Evolutionary conservation across 64 coral and sea anemone genomes (phyloP), one percentile per base, ranked within the genome.

Genomic region (Porites lutea): DNA sequence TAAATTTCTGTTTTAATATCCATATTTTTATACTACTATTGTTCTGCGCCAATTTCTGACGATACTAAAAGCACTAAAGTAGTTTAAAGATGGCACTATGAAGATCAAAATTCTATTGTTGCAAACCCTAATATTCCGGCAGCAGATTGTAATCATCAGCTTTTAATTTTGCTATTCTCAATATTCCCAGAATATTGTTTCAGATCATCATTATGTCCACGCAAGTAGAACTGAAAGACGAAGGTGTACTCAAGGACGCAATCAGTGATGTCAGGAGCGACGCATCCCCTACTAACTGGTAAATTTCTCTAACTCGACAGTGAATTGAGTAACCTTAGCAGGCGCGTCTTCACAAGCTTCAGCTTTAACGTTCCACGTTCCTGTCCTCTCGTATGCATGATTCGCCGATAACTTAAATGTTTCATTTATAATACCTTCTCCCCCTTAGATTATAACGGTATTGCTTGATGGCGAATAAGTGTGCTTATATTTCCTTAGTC

Each of bases 221-320:
- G 46, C 15, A 69, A 51, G 81, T 68, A 12, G 63, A 67, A 68
- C 47, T 69, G 3, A 84, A 16, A 69, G 81, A 84, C 6, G 81
- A 84, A 51, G 11, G 81, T 51, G 65, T 63, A 8, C 51, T 84
- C 9, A 84, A 84, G 63, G 62, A 68, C 3, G 81, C 81, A 0
- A 3, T 84, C 62, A 13, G 37, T 15, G 81, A 84, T 52, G 81
- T 84, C 15, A 84, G 81, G 47, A 69, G 63, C 19, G 81, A 84
- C 16, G 47, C 11, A 18, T 84, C 81, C 4, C n/a, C 62, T 23
- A 84, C 47, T 18, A 84, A 84, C 19, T 84, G 81, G 81, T 84
- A 84, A 67, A 19, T 52, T 76, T 19, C 46, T 52, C 18, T 19
- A 12, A 11, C 14, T 14, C 6, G 48, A 13, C 13, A 37, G 16